Conservation (phyloP, 1,140 invertebrate species). For the Orius insidiosus region DNA sequence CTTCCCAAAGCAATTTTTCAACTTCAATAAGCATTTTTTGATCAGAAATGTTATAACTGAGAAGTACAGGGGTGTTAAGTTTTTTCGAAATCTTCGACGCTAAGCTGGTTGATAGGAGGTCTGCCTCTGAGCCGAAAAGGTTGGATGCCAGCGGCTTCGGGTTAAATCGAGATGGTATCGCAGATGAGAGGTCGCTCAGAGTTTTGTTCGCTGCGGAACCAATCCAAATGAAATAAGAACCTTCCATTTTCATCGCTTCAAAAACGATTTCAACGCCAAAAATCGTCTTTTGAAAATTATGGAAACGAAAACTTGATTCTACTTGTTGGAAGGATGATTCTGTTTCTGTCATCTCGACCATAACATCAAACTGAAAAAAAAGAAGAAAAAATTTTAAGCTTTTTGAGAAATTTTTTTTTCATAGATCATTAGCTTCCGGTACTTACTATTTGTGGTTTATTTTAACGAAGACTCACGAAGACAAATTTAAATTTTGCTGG, state of each 20-base stretch:
- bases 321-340: neutral
- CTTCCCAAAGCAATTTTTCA: slow-evolving; percentile 25
- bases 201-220: slow-evolving; percentile 2
- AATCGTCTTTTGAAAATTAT: slow-evolving; percentile 7
- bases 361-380: neutral
- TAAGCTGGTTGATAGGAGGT: slow-evolving; percentile 24
- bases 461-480: too few relatives aligned
- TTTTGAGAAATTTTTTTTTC: too few relatives aligned
- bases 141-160: slow-evolving; percentile 24
- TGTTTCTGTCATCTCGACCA: neutral
- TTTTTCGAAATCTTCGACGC: slow-evolving; percentile 26
- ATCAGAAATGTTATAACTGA: slow-evolving; percentile 27
- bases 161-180: slow-evolving; percentile 23
- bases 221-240: slow-evolving; percentile 11
- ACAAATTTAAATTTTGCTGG: too few relatives aligned
- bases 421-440: too few relatives aligned
- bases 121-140: slow-evolving; percentile 24
- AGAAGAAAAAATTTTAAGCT: too few relatives aligned
- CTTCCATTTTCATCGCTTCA: slow-evolving; percentile 12
- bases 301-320: slow-evolving; percentile 5
- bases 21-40: slow-evolving; percentile 23
- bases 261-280: slow-evolving; percentile 6
- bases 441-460: too few relatives aligned
- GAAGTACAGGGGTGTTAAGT: slow-evolving; percentile 25
- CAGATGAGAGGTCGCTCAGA: slow-evolving; percentile 24